These are phyloP conservation scores for Platypus cylindrus DNA, from an alignment of 2,888 invertebrate species.

Conservation along the genomic window DNA sequence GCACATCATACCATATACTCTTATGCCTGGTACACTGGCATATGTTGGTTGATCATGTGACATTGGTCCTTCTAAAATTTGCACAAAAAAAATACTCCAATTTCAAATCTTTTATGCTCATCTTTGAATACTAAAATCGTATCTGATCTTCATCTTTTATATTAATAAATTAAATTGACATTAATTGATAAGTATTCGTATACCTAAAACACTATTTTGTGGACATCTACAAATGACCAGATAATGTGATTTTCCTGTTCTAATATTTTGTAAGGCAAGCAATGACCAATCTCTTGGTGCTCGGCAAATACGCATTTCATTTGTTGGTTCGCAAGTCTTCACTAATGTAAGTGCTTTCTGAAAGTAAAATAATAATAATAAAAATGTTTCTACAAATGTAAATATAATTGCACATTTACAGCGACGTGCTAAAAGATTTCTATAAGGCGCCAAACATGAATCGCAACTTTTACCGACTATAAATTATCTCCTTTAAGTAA, in stretches of 20 bases:
- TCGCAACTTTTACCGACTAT: no score
- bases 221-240: slow-evolving; percentile 86
- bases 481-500: no score
- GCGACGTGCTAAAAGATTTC: no score
- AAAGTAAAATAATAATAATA: slow-evolving; percentile 15
- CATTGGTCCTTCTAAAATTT: slow-evolving; percentile 73
- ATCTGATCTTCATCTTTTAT: background rate
- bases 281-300: slow-evolving; percentile 86
- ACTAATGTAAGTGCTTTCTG: slow-evolving; percentile 73
- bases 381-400: no score
- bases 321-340: slow-evolving; percentile 87
- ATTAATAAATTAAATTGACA: background rate
- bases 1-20: slow-evolving; percentile 92
- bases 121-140: no score
- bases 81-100: background rate
- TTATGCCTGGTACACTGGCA: slow-evolving; percentile 84
- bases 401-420: no score
- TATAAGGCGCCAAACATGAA: no score
- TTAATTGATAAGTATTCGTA: background rate
- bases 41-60: slow-evolving; percentile 89
- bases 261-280: slow-evolving; percentile 77
- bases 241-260: slow-evolving; percentile 89
- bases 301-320: slow-evolving; percentile 79
- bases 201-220: slow-evolving; percentile 71
- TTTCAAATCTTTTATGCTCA: background rate